These are phyloP conservation scores for Neotoxoptera formosana DNA, from an alignment of 1,140 invertebrate species.

Conservation along the genomic window DNA sequence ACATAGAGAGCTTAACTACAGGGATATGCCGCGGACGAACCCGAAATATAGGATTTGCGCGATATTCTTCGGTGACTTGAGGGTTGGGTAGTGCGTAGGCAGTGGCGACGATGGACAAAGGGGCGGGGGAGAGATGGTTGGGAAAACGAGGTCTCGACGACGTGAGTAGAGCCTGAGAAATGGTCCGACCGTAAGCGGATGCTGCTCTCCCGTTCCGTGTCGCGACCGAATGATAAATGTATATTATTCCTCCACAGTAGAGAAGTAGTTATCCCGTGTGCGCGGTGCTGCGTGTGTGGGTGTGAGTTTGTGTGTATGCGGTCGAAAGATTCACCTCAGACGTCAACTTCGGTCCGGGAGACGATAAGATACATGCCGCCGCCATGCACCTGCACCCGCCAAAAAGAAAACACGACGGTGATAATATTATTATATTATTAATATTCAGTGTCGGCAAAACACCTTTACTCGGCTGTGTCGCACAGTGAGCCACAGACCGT, in stretches of 20 bases:
- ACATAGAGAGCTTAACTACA: background rate
- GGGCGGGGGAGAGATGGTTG: background rate
- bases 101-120: background rate
- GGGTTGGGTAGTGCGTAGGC: background rate
- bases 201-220: slow-evolving; percentile 23
- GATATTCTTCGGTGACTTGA: background rate
- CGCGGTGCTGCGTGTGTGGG: background rate
- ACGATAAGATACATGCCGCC: background rate
- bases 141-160: background rate
- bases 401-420: background rate
- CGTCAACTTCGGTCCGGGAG: background rate
- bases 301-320: background rate
- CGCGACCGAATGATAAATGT: slow-evolving; percentile 47
- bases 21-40: slow-evolving; percentile 38
- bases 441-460: background rate
- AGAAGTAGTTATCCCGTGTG: background rate
- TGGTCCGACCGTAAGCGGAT: slow-evolving; percentile 39
- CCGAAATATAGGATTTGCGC: slow-evolving; percentile 23
- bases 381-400: background rate
- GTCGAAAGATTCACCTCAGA: slow-evolving; percentile 31
- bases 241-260: background rate
- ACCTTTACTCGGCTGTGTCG: background rate
- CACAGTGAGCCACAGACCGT: background rate
- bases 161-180: slow-evolving; percentile 46
- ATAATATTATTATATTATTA: background rate